Conservation (phyloP, 2,797 vertebrate species). For the Danio aesculapii region DNA sequence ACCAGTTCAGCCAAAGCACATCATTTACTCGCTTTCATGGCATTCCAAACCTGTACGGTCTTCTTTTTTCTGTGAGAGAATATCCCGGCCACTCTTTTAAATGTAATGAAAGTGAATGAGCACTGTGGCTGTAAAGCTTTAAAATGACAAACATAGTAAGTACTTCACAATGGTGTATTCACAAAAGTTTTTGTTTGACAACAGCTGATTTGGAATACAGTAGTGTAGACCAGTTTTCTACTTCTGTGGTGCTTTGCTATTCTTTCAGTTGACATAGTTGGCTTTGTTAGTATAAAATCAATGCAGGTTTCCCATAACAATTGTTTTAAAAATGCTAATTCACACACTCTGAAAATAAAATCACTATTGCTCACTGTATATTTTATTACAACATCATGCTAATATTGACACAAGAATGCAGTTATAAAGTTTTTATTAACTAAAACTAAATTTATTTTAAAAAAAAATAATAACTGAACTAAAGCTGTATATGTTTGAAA, state of each 20-base stretch:
- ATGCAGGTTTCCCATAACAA: not conserved
- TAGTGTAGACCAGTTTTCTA: too few species aligned
- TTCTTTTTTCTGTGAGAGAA: not conserved
- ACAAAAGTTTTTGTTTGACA: too few species aligned
- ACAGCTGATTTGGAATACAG: too few species aligned
- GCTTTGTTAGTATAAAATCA: not conserved
- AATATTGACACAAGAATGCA: not conserved
- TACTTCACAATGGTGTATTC: not conserved
- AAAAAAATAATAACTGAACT: not conserved
- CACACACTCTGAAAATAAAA: not conserved
- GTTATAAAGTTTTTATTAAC: too few species aligned
- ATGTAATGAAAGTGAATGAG: conserved; percentile 7
- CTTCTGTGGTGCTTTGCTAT: too few species aligned
- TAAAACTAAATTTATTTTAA: not conserved
- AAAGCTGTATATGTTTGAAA: not conserved
- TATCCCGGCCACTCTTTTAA: not conserved
- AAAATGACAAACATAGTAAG: not conserved
- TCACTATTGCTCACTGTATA: not conserved
- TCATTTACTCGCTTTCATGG: not conserved
- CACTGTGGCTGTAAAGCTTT: not conserved
- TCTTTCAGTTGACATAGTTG: too few species aligned
- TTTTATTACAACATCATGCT: not conserved
- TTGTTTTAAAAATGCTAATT: not conserved
- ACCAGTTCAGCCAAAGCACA: not conserved
- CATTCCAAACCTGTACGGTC: not conserved